Evolutionary conservation across 2,888 invertebrate species (phyloP), one percentile per base, ranked within the genome.

Genomic region (Pammene fasciana): DNA sequence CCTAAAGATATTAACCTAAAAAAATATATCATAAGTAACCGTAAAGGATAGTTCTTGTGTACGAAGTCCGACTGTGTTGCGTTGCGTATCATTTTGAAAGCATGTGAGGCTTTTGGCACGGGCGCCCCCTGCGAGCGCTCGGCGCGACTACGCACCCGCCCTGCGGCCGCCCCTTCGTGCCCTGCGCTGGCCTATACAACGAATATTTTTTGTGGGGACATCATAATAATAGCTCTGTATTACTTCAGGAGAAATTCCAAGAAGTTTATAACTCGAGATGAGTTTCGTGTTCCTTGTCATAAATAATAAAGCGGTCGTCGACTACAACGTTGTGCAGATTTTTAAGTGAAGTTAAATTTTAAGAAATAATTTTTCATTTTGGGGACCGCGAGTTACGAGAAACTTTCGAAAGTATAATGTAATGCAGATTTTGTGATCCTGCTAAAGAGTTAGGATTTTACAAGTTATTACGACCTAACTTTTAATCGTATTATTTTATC

Each of bases 251-350:
- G 89, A 91, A 92, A 92, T 92, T 92, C 92, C 92, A 91, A 91
- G 92, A 92, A 92, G 91, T 92, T 92, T 92, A 92, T 92, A 92
- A 92, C 92, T 92, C 92, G 92, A 91, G 92, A 92, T 92, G 92
- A 92, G 92, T 92, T 92, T 90, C 90, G 91, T 92, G 92, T 92
- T 92, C 91, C 91, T 90, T 91, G 90, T 91, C 92, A 91, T 92
- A 92, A 92, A 92, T 92, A 92, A 92, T 91, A 92, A 92, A 92
- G 92, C 91, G 90, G 90, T 88, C 90, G 90, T 87, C 90, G 89
- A 90, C 89, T 89, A 90, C 90, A 89, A 90, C 86, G 85, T 87
- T 87, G 89, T 88, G 84, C 91, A 88, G 91, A 92, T 92, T 92
- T 68, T 90, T 86, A 89, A 90, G 89, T 88, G 87, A 88, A 88